Evolutionary conservation across 2,797 vertebrate genomes (phyloP), one percentile per base, ranked within the genome.

Genomic region (Chloroceryle inda): DNA sequence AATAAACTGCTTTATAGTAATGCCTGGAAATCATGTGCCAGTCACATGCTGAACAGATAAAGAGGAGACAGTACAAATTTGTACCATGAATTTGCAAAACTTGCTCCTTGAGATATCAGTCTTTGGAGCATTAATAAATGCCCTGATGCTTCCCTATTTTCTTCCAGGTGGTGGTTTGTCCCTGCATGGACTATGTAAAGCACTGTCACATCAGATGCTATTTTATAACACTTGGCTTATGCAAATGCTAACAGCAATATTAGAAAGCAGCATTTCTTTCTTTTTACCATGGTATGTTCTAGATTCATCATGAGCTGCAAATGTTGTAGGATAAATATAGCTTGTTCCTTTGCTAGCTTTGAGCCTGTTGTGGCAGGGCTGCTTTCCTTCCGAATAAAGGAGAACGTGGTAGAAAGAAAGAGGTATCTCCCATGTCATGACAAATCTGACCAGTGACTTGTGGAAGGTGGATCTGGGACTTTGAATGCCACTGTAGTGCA

Each of bases 401-500:
- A 71, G 24, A 37, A 68, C 68, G n/a, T 23, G 11, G 55, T 76
- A 12, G 53, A 84, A 69, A 79, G 33, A 33, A 89, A 90, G 61
- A 44, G 35, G 19, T 44, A 58, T 68, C 17, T 14, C 14, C 10
- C 0, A 0, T 33, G 21, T n/a, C 79, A 0, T 53, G 31, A 53
- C 56, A 67, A 53, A 37, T 61, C 33, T 8, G 7, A 16, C 10
- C 3, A 17, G 35, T 88, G 89, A 31, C 2, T 0, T 27, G 21
- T 81, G 13, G 17, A 35, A 74, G 37, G 5, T 83, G 56, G 45
- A 42, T 50, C 53, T 64, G 0, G 1, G 27, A 38, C 47, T 76
- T 47, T 6, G 63, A 67, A 83, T 35, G 55, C 27, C 49, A 47
- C 52, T 13, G 1, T 8, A 63, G 35, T 0, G 0, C 2, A 2